Base-by-base conservation (phyloP, 2,888 invertebrate genomes). In the Osedax fenrisi region DNA sequence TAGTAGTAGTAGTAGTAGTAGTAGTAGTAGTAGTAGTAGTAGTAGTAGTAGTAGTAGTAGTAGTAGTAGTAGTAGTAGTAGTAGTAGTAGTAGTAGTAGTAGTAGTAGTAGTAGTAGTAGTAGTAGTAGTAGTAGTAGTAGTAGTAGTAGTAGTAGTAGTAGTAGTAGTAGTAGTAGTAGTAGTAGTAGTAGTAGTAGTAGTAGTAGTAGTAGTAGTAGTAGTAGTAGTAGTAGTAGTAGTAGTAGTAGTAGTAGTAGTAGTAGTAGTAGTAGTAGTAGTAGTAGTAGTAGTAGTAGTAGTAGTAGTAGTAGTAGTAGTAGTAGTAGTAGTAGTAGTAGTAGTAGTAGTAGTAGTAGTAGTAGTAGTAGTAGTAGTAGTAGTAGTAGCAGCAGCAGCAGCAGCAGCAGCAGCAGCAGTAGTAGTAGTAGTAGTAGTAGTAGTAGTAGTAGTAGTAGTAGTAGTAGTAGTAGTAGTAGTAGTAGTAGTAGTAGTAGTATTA, bases 1-100 rank as follows among this genome's bases (percentile, higher is more conserved):
- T 41, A 41, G 73, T 68, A 69, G 73, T 68, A 73, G 73, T 73
- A 68, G 73, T 68, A 73, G 64, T 68, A 73, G 73, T 73, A 69
- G 73, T 68, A 69, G 73, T 68, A 73, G 73, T 41, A 41, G 41
- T 41, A 41, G 41, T 41, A 41, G 41, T 41, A 41, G 41, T 41
- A 41, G 41, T 41, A 41, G 41, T 41, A 41, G 41, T 41, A 41
- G 41, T 41, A 41, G 41, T 41, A 41, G 41, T 41, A 41, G 41
- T 41, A 41, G 41, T 41, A 41, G 41, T 41, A 41, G 41, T 41
- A 41, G 41, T 41, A 41, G 41, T 41, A 41, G 41, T 41, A 41
- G 41, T 41, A 41, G 41, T 41, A 41, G 41, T 41, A 41, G 41
- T 41, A 41, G 41, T 41, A 41, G 41, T 41, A 41, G 41, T 41